A percentile compares a stretch with the other conserved stretches of the same genome.
phyloP scores from a whole-genome alignment of 2,888 invertebrate species.

The Balanococcus diminutus region DNA sequence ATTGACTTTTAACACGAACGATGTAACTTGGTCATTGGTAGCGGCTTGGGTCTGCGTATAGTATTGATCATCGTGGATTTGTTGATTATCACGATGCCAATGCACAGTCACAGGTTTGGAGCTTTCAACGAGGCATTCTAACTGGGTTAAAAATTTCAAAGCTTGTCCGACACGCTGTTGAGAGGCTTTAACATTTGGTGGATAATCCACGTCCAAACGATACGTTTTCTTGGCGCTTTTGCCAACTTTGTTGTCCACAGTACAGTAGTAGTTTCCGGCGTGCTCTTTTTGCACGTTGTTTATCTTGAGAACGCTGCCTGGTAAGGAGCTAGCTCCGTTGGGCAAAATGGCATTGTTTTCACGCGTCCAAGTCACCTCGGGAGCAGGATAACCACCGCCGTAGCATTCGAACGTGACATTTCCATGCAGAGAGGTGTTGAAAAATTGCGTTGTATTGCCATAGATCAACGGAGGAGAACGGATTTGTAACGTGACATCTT shows the following conservation, averaged over 20 bases:
- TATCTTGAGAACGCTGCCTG: conserved; percentile 60
- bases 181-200: neutral
- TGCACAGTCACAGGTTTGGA: neutral
- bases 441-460: conserved; percentile 89
- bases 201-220: neutral
- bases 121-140: neutral
- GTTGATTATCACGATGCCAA: neutral
- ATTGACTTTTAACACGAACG: conserved; percentile 83
- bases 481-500: conserved; percentile 4
- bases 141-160: neutral
- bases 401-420: conserved; percentile 84
- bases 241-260: neutral
- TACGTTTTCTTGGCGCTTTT: neutral
- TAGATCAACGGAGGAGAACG: conserved; percentile 80
- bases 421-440: conserved; percentile 77
- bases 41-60: conserved; percentile 76
- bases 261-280: conserved; percentile 35
- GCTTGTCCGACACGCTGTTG: conserved; percentile 11
- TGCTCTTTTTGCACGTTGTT: neutral
- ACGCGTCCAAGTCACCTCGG: conserved; percentile 86
- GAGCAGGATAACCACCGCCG: conserved; percentile 83
- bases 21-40: conserved; percentile 87
- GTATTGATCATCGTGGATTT: neutral
- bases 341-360: conserved; percentile 92
- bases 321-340: conserved; percentile 82